These are phyloP conservation scores for Augochlorella aurata DNA, from an alignment of 2,888 invertebrate species.

Conservation along the genomic window DNA sequence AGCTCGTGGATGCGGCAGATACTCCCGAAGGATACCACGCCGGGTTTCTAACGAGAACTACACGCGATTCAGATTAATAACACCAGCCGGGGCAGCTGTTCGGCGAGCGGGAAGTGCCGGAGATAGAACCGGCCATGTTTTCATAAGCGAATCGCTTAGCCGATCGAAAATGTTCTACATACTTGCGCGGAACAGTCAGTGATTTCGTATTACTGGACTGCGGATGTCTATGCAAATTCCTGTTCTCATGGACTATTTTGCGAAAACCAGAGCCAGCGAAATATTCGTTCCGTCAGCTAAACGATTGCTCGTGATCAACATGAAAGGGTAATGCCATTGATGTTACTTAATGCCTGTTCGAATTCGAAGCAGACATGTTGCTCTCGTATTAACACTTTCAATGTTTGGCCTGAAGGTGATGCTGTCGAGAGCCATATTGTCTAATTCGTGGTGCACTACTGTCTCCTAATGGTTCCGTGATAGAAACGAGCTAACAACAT, in stretches of 20 bases:
- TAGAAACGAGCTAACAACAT: too few species aligned
- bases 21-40: constrained; percentile 15
- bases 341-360: not conserved
- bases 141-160: not conserved
- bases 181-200: not conserved
- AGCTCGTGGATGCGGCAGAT: constrained; percentile 7
- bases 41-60: constrained; percentile 27
- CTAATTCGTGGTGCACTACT: too few species aligned
- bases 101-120: constrained; percentile 25
- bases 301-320: not conserved
- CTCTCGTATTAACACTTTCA: too few species aligned
- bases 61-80: constrained; percentile 52
- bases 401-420: too few species aligned
- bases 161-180: constrained; percentile 6
- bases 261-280: not conserved
- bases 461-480: too few species aligned
- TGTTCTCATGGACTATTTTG: not conserved
- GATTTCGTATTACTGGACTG: not conserved
- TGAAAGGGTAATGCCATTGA: not conserved
- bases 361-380: too few species aligned
- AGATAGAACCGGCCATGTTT: constrained; percentile 2
- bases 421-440: too few species aligned
- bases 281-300: not conserved
- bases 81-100: not conserved
- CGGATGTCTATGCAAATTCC: constrained; percentile 1